These are phyloP conservation scores for Myiagra hebetior DNA, from an alignment of 2,113 vertebrate species.

Conservation along the genomic window DNA sequence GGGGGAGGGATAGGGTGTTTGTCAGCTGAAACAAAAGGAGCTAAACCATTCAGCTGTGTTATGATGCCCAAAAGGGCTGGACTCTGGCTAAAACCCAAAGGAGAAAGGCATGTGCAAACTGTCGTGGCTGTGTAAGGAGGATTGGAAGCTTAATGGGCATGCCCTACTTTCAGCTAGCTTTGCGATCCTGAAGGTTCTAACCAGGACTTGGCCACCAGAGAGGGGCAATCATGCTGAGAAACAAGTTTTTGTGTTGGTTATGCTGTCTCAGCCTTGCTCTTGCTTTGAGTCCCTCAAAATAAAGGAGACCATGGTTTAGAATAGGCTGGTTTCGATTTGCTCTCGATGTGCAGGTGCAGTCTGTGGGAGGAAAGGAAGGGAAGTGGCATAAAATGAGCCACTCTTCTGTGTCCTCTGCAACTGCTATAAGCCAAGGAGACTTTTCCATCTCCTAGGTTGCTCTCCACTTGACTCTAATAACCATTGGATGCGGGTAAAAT, in stretches of 20 bases:
- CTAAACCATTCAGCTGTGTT: slow-evolving; percentile 40
- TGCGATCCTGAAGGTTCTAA: neutral
- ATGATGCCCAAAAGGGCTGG: slow-evolving; percentile 20
- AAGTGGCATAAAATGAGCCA: neutral
- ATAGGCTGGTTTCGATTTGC: slow-evolving; percentile 37
- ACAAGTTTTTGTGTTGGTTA: neutral
- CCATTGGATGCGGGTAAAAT: neutral
- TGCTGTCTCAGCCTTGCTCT: neutral
- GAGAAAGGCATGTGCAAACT: slow-evolving; percentile 19
- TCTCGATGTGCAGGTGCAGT: slow-evolving; percentile 45
- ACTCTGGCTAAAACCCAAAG: slow-evolving; percentile 37
- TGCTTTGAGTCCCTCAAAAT: slow-evolving; percentile 1
- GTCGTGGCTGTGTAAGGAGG: neutral
- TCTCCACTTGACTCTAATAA: neutral
- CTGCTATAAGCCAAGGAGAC: neutral
- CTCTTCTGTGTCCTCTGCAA: neutral
- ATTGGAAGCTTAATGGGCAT: slow-evolving; percentile 14
- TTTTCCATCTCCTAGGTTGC: neutral
- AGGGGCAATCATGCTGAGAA: neutral
- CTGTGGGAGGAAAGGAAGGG: slow-evolving; percentile 18
- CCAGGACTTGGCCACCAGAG: neutral
- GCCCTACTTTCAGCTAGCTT: slow-evolving; percentile 40
- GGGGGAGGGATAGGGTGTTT: neutral
- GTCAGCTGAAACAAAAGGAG: slow-evolving; percentile 43
- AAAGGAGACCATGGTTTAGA: slow-evolving; percentile 35